Evolutionary conservation across 1,140 invertebrate species (phyloP).

Genomic region (Elymnias hypermnestra): DNA sequence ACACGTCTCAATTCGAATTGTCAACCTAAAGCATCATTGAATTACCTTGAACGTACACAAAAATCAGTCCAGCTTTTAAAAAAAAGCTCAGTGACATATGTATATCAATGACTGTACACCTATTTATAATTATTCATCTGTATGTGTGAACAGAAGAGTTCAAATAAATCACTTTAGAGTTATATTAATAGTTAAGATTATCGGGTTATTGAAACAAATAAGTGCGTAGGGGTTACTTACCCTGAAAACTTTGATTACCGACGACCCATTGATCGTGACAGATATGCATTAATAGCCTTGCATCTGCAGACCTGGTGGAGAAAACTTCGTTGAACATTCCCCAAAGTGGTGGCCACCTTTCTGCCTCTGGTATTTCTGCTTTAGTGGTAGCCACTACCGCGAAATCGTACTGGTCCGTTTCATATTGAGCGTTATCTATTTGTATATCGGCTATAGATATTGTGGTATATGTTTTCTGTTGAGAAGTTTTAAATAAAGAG

Average conservation of each 20-base stretch:
- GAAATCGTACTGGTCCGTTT: conserved; percentile 51
- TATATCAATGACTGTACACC: too few relatives aligned
- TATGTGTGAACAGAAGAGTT: too few relatives aligned
- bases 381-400: conserved; percentile 49
- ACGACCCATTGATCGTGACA: conserved; percentile 37
- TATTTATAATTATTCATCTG: too few relatives aligned
- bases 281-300: conserved; percentile 25
- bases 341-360: conserved; percentile 46
- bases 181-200: too few relatives aligned
- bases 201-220: too few relatives aligned
- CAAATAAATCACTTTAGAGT: too few relatives aligned
- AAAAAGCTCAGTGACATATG: too few relatives aligned
- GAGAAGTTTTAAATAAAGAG: too few relatives aligned
- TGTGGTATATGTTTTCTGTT: conserved; percentile 34
- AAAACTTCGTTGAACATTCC: conserved; percentile 34
- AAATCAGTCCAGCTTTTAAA: too few relatives aligned
- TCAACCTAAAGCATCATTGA: too few relatives aligned
- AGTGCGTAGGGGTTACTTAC: conserved; percentile 24
- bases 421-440: conserved; percentile 53
- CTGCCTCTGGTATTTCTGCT: conserved; percentile 1
- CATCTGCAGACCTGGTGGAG: conserved; percentile 11
- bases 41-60: too few relatives aligned
- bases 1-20: too few relatives aligned
- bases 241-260: conserved; percentile 12
- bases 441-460: conserved; percentile 43